Conservation (phyloP, 2,113 vertebrate genomes). For the Cavia porcellus region DNA sequence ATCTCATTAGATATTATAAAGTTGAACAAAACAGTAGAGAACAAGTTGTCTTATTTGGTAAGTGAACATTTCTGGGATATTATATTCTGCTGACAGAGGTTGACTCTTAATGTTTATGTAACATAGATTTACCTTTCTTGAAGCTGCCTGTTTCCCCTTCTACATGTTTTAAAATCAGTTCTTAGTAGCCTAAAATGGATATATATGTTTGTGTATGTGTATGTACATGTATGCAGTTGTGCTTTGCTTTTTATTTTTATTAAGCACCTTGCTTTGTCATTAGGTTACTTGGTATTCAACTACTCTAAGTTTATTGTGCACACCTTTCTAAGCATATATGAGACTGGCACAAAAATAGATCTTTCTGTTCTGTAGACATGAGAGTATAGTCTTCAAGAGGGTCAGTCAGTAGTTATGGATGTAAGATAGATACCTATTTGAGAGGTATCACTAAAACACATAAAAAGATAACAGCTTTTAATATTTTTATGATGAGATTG, state of each 20-base stretch:
- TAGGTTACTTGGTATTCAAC: neutral
- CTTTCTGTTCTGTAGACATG: neutral
- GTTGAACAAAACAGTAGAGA: too few species aligned
- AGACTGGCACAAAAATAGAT: neutral
- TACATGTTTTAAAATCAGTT: conserved; percentile 19
- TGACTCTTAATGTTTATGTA: neutral
- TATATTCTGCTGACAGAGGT: neutral
- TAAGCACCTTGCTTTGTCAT: neutral
- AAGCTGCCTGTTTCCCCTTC: neutral
- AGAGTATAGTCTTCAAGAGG: neutral
- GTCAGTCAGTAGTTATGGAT: neutral
- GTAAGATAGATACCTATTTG: neutral
- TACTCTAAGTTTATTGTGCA: neutral
- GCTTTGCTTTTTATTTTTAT: conserved; percentile 17
- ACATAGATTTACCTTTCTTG: neutral
- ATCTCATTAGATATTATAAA: too few species aligned
- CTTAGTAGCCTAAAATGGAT: neutral
- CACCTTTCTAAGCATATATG: neutral
- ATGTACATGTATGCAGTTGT: neutral
- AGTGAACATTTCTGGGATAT: neutral
- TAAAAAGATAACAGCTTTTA: conserved; percentile 37
- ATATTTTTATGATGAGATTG: conserved; percentile 26
- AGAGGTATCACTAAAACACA: neutral
- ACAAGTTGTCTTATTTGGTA: neutral
- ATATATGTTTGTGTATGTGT: neutral